Conservation (phyloP, 2,888 invertebrate genomes). For the Epirrhoe tristata region DNA sequence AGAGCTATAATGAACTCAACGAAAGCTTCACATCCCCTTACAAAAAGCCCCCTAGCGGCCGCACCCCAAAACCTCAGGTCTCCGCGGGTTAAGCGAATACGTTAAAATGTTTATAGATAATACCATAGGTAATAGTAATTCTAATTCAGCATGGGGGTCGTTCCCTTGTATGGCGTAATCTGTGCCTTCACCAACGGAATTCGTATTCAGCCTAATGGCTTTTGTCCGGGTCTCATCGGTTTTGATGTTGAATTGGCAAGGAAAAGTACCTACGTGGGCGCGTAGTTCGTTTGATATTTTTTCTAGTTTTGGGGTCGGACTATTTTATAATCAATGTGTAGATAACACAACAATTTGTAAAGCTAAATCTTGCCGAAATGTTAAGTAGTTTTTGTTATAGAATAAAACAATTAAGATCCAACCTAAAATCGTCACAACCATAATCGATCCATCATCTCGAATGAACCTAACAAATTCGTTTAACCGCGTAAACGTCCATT, state of each 20-base stretch:
- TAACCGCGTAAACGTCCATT: constrained; percentile 67
- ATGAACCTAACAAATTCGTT: constrained; percentile 57
- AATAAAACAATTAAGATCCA: background rate
- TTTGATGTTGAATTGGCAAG: constrained; percentile 62
- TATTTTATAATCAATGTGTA: constrained; percentile 20
- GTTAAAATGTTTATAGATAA: constrained; percentile 85
- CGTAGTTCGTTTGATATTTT: constrained; percentile 36
- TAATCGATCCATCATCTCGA: constrained; percentile 41
- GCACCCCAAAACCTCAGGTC: constrained; percentile 63
- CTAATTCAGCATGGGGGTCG: constrained; percentile 64
- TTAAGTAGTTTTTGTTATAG: background rate
- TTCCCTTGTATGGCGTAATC: constrained; percentile 36
- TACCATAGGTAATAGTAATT: constrained; percentile 78
- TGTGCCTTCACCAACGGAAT: constrained; percentile 70
- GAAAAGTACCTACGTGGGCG: constrained; percentile 52
- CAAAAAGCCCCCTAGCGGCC: constrained; percentile 63
- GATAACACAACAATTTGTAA: background rate
- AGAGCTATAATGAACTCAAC: constrained; percentile 73
- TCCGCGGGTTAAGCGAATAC: constrained; percentile 82
- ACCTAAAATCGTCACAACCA: constrained; percentile 9
- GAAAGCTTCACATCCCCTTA: constrained; percentile 67
- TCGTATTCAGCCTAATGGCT: constrained; percentile 74
- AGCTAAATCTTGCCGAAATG: too few species aligned
- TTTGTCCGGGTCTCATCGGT: constrained; percentile 70
- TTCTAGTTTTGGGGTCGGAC: background rate